Percentiles rank a stretch among this genome's conserved stretches.
Conservation (phyloP, 1,140 invertebrate genomes). For the Drosophila trapezifrons region DNA sequence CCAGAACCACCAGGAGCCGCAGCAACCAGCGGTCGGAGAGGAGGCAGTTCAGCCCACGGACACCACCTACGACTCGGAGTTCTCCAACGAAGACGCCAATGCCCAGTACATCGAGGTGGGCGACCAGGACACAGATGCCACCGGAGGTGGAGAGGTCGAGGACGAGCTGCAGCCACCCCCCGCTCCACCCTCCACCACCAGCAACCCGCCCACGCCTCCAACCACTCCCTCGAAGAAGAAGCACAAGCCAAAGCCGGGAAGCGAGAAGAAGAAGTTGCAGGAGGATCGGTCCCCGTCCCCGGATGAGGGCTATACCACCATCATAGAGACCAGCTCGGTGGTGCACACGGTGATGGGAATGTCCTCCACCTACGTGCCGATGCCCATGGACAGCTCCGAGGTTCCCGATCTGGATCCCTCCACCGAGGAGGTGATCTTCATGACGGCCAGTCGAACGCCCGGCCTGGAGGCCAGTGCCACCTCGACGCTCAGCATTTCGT, state of each 20-base stretch:
- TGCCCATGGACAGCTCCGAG: constrained; percentile 75
- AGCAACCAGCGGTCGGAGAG: constrained; percentile 22
- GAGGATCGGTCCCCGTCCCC: constrained; percentile 4
- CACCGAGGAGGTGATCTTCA: constrained; percentile 74
- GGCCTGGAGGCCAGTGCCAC: constrained; percentile 67
- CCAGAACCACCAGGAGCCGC: constrained; percentile 20
- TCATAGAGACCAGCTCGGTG: constrained; percentile 73
- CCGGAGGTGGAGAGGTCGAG: constrained; percentile 50
- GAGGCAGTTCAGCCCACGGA: constrained; percentile 71
- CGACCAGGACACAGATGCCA: constrained; percentile 69
- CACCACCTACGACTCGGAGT: constrained; percentile 78
- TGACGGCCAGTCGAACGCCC: constrained; percentile 83
- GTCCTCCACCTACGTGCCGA: constrained; percentile 74
- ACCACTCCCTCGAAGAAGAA: constrained; percentile 63
- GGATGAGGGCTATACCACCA: constrained; percentile 54
- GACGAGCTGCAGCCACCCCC: constrained; percentile 58
- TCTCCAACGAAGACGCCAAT: constrained; percentile 77
- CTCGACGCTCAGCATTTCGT: constrained; percentile 11
- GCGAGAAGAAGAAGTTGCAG: constrained; percentile 58
- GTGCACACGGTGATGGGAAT: constrained; percentile 70
- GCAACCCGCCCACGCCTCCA: constrained; percentile 12
- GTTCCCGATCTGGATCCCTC: constrained; percentile 68
- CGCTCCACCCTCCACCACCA: constrained; percentile 17
- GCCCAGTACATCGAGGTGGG: constrained; percentile 80
- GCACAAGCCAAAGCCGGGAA: constrained; percentile 58